These are phyloP conservation scores for Troides oblongomaculatus DNA, from an alignment of 2,888 invertebrate species.

Conservation along the genomic window DNA sequence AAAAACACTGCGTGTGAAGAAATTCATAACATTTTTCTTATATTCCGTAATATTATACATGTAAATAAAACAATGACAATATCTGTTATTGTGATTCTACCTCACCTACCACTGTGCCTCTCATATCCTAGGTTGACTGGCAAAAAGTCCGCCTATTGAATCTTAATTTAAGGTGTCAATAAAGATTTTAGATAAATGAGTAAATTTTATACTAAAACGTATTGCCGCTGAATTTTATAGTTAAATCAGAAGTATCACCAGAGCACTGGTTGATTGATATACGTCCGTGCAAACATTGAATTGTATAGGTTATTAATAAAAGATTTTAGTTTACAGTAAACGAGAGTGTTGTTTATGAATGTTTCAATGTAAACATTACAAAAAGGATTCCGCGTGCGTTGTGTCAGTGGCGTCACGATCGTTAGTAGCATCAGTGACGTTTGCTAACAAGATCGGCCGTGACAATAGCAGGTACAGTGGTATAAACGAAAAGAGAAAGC, in stretches of 20 bases:
- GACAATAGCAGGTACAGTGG: slow-evolving; percentile 40
- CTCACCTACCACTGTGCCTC: too few species aligned
- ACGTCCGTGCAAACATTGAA: background rate
- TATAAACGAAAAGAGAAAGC: slow-evolving; percentile 31
- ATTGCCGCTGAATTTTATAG: background rate
- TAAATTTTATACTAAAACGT: too few species aligned
- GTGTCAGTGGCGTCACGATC: slow-evolving; percentile 37
- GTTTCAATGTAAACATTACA: slow-evolving; percentile 26
- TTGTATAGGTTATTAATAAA: background rate
- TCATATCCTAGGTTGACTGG: too few species aligned
- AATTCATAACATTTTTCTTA: too few species aligned
- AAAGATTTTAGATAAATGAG: too few species aligned
- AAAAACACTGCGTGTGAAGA: too few species aligned
- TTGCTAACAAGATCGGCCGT: slow-evolving; percentile 63
- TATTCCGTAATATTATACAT: too few species aligned
- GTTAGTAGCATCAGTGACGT: slow-evolving; percentile 28
- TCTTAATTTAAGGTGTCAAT: too few species aligned
- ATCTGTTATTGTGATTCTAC: too few species aligned
- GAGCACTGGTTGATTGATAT: background rate
- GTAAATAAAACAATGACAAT: too few species aligned
- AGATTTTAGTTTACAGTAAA: background rate
- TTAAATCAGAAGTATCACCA: background rate
- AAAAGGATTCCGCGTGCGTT: slow-evolving; percentile 48
- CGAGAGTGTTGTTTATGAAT: slow-evolving; percentile 1
- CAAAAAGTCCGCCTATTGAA: too few species aligned